Percentiles rank a stretch among this genome's conserved stretches.
Evolutionary conservation across 2,113 vertebrate genomes (phyloP).

Genomic region (Neogale vison): DNA sequence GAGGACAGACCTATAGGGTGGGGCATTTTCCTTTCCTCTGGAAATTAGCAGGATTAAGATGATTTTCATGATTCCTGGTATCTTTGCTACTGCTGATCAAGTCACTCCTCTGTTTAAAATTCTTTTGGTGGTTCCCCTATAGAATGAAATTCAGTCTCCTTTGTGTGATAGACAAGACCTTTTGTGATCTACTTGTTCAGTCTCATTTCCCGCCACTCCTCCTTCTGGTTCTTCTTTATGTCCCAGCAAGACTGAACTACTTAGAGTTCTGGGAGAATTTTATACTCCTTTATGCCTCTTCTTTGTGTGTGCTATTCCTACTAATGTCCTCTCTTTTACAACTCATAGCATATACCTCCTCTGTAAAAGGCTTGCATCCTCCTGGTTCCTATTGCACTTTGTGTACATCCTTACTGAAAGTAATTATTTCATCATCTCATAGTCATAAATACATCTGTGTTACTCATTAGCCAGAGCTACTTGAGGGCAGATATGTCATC

Average conservation of each 20-base stretch:
- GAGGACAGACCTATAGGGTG: neutral
- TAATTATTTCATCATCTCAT: slow-evolving; percentile 31
- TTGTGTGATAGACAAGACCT: slow-evolving; percentile 47
- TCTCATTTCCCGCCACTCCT: neutral
- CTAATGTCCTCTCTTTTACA: slow-evolving; percentile 43
- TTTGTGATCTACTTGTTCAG: slow-evolving; percentile 54
- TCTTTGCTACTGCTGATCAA: slow-evolving; percentile 59
- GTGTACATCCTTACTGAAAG: slow-evolving; percentile 49
- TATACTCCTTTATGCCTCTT: slow-evolving; percentile 38
- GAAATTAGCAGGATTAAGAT: slow-evolving; percentile 53
- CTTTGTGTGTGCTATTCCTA: slow-evolving; percentile 33
- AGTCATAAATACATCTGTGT: neutral
- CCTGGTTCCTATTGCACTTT: neutral
- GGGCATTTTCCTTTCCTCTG: slow-evolving; percentile 16
- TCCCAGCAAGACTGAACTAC: slow-evolving; percentile 36
- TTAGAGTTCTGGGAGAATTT: slow-evolving; percentile 27
- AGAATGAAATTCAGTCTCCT: slow-evolving; percentile 34
- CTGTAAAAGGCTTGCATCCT: slow-evolving; percentile 31
- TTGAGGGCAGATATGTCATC: neutral
- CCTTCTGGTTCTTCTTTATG: slow-evolving; percentile 38
- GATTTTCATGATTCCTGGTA: slow-evolving; percentile 37
- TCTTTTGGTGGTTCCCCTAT: slow-evolving; percentile 31
- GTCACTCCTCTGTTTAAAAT: slow-evolving; percentile 47
- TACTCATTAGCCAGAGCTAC: slow-evolving; percentile 32
- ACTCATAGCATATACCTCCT: slow-evolving; percentile 26